phyloP scores from a whole-genome alignment of 2,888 invertebrate species.

The Mimumesa dahlbomi region DNA sequence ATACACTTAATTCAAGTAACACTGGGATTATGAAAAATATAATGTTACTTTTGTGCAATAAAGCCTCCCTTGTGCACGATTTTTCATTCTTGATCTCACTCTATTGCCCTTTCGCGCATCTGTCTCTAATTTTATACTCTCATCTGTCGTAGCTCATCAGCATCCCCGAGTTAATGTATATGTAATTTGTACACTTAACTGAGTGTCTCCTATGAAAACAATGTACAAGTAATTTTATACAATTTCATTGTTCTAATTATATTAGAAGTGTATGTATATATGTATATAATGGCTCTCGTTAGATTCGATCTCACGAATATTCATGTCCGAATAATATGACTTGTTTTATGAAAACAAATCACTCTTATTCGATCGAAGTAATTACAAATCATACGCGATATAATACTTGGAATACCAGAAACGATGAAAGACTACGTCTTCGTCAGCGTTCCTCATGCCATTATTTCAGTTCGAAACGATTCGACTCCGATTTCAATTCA shows the following conservation, averaged over 20 bases:
- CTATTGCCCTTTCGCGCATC: background rate
- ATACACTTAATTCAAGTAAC: constrained; percentile 72
- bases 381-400: constrained; percentile 30
- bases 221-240: constrained; percentile 73
- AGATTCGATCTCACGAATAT: constrained; percentile 27
- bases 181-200: constrained; percentile 78
- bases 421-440: constrained; percentile 15
- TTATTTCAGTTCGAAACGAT: background rate
- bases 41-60: constrained; percentile 78
- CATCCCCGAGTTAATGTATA: constrained; percentile 55
- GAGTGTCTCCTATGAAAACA: constrained; percentile 67
- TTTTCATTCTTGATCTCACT: constrained; percentile 30
- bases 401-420: constrained; percentile 25
- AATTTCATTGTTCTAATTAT: constrained; percentile 57
- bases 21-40: constrained; percentile 79
- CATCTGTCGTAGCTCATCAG: constrained; percentile 20
- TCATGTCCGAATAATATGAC: background rate
- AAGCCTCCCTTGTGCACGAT: constrained; percentile 57
- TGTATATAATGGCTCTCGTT: constrained; percentile 31
- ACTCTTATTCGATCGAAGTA: constrained; percentile 21
- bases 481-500: background rate
- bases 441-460: background rate
- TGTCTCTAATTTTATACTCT: constrained; percentile 18
- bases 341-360: constrained; percentile 34
- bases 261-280: no score